phyloP scores from a whole-genome alignment of 2,113 vertebrate genomes.

The Paradoxurus hermaphroditus region DNA sequence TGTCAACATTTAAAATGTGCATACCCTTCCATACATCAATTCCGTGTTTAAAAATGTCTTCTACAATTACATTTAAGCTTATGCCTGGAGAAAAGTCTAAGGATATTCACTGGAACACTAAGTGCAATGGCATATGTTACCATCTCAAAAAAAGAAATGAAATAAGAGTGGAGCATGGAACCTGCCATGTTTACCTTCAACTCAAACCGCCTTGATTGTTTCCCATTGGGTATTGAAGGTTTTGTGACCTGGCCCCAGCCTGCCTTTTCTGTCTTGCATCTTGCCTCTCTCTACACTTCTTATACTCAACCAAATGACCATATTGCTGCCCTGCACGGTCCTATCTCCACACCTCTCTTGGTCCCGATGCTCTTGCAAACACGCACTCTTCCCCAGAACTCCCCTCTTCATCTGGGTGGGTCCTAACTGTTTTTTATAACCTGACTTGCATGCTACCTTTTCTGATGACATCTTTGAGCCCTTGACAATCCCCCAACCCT shows the following conservation, averaged over 20 bases:
- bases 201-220: not conserved
- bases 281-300: not conserved
- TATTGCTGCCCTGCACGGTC: not conserved
- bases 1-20: not conserved
- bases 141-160: not conserved
- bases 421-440: not conserved
- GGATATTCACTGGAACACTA: not conserved
- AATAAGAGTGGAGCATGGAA: not conserved
- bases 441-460: not conserved
- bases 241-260: not conserved
- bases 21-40: not conserved
- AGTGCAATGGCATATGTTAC: not conserved
- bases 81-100: not conserved
- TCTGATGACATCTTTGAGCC: not conserved
- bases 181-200: not conserved
- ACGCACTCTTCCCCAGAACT: not conserved
- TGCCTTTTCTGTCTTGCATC: not conserved
- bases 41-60: not conserved
- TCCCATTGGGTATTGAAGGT: not conserved
- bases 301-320: not conserved
- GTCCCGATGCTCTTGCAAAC: not conserved
- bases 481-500: not conserved
- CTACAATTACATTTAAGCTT: not conserved
- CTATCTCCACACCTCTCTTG: not conserved
- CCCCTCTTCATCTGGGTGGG: too few species aligned